Conservation (phyloP, 2,113 vertebrate species). For the Nerophis lumbriciformis region DNA sequence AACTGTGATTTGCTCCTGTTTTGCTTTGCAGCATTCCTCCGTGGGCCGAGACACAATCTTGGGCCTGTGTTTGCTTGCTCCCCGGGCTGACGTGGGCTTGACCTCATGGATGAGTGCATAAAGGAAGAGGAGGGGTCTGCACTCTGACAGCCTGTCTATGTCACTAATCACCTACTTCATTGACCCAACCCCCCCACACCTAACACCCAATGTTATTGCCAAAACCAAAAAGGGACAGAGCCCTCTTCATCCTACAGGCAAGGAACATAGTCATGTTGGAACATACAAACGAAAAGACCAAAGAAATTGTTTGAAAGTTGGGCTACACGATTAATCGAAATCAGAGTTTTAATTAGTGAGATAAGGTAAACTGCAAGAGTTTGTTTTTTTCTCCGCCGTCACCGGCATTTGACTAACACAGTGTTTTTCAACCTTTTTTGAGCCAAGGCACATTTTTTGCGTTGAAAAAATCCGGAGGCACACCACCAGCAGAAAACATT, state of each 20-base stretch:
- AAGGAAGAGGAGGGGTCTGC: constrained; percentile 44
- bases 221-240: constrained; percentile 35
- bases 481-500: too few relatives aligned
- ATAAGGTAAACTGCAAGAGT: too few relatives aligned
- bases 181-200: constrained; percentile 27
- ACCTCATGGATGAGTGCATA: constrained; percentile 55
- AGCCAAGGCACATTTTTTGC: too few relatives aligned
- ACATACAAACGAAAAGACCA: background rate
- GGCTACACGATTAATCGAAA: too few relatives aligned
- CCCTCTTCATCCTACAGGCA: constrained; percentile 12
- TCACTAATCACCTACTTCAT: constrained; percentile 44
- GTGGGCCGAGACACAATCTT: constrained; percentile 56
- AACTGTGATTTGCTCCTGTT: constrained; percentile 41
- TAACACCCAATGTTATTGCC: constrained; percentile 29
- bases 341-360: too few relatives aligned
- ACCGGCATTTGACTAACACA: too few relatives aligned
- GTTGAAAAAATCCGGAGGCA: too few relatives aligned
- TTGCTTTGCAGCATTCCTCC: constrained; percentile 62
- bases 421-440: too few relatives aligned
- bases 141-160: constrained; percentile 54
- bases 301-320: too few relatives aligned
- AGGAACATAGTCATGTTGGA: constrained; percentile 13
- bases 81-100: constrained; percentile 59
- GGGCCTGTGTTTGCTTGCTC: constrained; percentile 60
- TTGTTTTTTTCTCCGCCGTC: too few relatives aligned